phyloP scores from a whole-genome alignment of 2,888 invertebrate genomes.

The Taphrorychus bicolor region DNA sequence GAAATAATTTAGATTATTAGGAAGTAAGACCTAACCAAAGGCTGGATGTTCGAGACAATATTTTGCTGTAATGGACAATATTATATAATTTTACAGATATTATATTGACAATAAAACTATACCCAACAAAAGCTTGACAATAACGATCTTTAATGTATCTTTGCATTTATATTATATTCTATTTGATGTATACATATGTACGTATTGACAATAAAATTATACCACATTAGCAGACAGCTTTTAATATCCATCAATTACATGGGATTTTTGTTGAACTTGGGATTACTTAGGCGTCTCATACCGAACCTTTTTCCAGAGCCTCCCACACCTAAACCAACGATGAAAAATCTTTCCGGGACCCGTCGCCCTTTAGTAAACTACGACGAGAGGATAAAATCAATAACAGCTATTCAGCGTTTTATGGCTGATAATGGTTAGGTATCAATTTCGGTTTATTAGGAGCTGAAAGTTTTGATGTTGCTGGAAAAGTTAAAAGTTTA shows the following conservation, averaged over 20 bases:
- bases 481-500: no score
- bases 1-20: no score
- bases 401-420: neutral
- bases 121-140: conserved; percentile 14
- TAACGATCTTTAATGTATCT: conserved; percentile 9
- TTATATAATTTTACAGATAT: neutral
- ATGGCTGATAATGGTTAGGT: neutral
- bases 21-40: no score
- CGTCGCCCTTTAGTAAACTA: neutral
- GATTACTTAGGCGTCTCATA: no score
- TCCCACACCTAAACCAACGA: neutral
- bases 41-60: neutral
- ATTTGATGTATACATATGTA: conserved; percentile 7
- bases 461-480: neutral
- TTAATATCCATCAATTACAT: neutral
- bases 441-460: neutral
- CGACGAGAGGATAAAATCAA: neutral
- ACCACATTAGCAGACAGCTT: neutral
- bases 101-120: conserved; percentile 31
- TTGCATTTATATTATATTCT: conserved; percentile 1
- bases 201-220: conserved; percentile 26
- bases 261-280: neutral
- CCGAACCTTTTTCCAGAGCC: neutral
- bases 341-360: neutral
- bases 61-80: conserved; percentile 3